Evolutionary conservation across 2,888 invertebrate species (phyloP).

Genomic region (Mimas tiliae): DNA sequence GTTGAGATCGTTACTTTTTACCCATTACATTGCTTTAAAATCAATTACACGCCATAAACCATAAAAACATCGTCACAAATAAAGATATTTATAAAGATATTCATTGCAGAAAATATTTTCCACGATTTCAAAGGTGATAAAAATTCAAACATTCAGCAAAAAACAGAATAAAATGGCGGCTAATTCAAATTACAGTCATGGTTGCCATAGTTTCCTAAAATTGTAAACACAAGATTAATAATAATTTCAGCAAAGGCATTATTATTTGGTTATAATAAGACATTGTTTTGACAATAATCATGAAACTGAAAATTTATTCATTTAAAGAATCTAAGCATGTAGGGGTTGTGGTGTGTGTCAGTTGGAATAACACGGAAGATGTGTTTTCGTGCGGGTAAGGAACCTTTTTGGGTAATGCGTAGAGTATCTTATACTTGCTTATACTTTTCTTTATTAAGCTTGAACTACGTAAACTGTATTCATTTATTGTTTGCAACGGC

Average conservation of each 20-base stretch:
- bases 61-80: too few relatives aligned
- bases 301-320: conserved; percentile 93
- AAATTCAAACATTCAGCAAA: too few relatives aligned
- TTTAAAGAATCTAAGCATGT: conserved; percentile 90
- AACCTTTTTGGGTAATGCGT: neutral
- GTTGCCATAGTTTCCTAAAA: conserved; percentile 9
- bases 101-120: too few relatives aligned
- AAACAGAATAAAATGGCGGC: neutral
- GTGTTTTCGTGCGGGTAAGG: conserved; percentile 94
- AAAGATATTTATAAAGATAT: too few relatives aligned
- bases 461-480: too few relatives aligned
- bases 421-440: too few relatives aligned
- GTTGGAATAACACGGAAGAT: conserved; percentile 97
- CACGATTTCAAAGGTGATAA: too few relatives aligned
- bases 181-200: neutral
- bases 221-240: neutral
- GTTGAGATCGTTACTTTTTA: too few relatives aligned
- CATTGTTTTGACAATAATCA: conserved; percentile 54
- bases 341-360: conserved; percentile 94
- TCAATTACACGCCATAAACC: too few relatives aligned
- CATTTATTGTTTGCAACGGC: too few relatives aligned
- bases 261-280: neutral
- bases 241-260: neutral
- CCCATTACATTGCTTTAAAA: too few relatives aligned
- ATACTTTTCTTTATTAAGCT: too few relatives aligned